A percentile compares a stretch with the other conserved stretches of the same genome.
Conservation (phyloP, 2,113 vertebrate genomes). For the Ctenodactylus gundi region DNA sequence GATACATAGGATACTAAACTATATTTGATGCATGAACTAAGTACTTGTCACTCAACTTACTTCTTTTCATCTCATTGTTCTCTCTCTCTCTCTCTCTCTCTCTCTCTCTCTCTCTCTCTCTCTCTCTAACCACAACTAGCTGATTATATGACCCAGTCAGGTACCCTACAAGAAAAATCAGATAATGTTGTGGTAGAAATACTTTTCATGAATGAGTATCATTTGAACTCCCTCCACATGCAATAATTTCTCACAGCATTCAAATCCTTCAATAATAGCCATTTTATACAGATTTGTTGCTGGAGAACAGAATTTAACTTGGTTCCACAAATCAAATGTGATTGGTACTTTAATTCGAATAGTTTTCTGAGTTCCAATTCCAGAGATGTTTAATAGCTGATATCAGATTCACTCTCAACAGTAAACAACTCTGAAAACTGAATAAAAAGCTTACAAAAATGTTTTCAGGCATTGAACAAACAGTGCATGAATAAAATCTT, state of each 20-base stretch:
- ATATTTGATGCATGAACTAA: background rate
- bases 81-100: background rate
- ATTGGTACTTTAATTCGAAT: constrained; percentile 9
- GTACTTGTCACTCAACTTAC: background rate
- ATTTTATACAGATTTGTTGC: background rate
- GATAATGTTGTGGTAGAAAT: background rate
- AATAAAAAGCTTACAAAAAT: background rate
- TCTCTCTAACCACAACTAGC: background rate
- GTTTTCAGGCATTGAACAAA: background rate
- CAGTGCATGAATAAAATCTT: background rate
- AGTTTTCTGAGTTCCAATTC: background rate
- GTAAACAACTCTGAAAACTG: background rate
- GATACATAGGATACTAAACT: background rate
- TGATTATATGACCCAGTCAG: background rate
- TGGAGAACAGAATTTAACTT: background rate
- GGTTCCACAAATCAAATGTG: background rate
- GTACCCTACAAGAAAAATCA: background rate
- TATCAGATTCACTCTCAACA: background rate
- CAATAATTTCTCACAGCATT: background rate
- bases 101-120: background rate
- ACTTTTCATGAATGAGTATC: background rate
- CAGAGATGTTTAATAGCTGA: background rate
- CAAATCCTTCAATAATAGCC: background rate
- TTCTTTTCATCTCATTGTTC: background rate
- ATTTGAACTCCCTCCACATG: background rate